Percentiles rank a stretch among this genome's conserved stretches.
Evolutionary conservation across 2,113 vertebrate genomes (phyloP).

Genomic region (Montifringilla adamsi): DNA sequence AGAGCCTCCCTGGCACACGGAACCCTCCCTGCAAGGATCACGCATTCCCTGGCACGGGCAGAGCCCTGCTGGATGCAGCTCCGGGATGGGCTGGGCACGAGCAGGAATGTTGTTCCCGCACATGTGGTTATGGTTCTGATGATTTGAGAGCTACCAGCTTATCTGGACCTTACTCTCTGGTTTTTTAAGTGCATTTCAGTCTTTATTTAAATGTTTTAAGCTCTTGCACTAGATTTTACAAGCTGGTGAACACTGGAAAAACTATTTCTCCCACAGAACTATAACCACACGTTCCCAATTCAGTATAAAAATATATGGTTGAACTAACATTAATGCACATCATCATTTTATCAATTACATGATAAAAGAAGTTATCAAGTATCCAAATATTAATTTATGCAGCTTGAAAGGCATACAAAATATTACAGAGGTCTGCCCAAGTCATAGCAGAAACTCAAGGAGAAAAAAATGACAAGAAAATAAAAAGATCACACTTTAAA

Average conservation of each 20-base stretch:
- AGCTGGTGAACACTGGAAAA: slow-evolving; percentile 97
- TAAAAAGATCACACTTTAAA: slow-evolving; percentile 82
- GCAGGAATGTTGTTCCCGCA: not conserved
- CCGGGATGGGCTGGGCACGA: rapidly evolving
- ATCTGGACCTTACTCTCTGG: not conserved
- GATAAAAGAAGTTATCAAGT: slow-evolving; percentile 95
- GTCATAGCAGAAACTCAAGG: slow-evolving; percentile 83
- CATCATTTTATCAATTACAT: slow-evolving; percentile 92
- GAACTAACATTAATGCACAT: slow-evolving; percentile 96
- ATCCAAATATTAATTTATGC: slow-evolving; percentile 97
- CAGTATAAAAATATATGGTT: slow-evolving; percentile 99
- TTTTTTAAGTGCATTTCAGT: slow-evolving; percentile 75
- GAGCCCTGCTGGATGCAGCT: not conserved
- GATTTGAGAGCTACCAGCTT: not conserved
- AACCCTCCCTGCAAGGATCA: not conserved
- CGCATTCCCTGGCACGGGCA: not conserved
- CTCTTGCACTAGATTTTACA: slow-evolving; percentile 88
- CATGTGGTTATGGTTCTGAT: not conserved
- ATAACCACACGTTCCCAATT: slow-evolving; percentile 95
- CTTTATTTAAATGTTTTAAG: slow-evolving; percentile 93
- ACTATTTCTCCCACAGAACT: slow-evolving; percentile 94
- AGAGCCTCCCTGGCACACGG: not conserved
- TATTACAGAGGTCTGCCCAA: slow-evolving; percentile 89
- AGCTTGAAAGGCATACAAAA: slow-evolving; percentile 99
- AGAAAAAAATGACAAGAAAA: slow-evolving; percentile 18